Percentiles rank a stretch among this genome's conserved stretches.
Conservation (phyloP, 2,113 vertebrate genomes). For the Callocephalon fimbriatum region DNA sequence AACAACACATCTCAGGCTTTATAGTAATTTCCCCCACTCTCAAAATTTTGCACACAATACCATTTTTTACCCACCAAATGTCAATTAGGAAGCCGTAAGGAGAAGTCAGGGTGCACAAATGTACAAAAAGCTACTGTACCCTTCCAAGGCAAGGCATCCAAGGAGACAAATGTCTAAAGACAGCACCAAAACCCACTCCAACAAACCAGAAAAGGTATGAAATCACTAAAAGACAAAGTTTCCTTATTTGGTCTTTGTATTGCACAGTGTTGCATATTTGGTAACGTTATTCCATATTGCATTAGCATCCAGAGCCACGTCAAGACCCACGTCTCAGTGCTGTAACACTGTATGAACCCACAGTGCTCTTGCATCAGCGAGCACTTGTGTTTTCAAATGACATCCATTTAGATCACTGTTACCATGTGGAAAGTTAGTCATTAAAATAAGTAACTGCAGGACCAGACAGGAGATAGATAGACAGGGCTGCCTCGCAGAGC, state of each 20-base stretch:
- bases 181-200: constrained; percentile 47
- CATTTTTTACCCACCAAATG: constrained; percentile 56
- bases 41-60: constrained; percentile 73
- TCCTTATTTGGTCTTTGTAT: background rate
- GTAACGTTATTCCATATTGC: fast-evolving
- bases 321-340: fast-evolving
- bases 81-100: constrained; percentile 34
- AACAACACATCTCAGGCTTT: constrained; percentile 83
- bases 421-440: background rate
- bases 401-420: background rate
- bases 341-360: background rate
- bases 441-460: constrained; percentile 28
- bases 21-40: constrained; percentile 69
- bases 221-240: background rate
- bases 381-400: background rate
- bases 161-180: constrained; percentile 61
- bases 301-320: background rate
- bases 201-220: background rate
- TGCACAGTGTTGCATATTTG: background rate
- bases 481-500: background rate
- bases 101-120: constrained; percentile 16
- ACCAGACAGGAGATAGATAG: background rate
- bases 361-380: fast-evolving
- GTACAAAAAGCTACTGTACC: constrained; percentile 9
- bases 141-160: constrained; percentile 68